A percentile compares a stretch with the other conserved stretches of the same genome.
These are phyloP conservation scores for Rutilus rutilus DNA, from an alignment of 2,113 vertebrate genomes.

Conservation along the genomic window DNA sequence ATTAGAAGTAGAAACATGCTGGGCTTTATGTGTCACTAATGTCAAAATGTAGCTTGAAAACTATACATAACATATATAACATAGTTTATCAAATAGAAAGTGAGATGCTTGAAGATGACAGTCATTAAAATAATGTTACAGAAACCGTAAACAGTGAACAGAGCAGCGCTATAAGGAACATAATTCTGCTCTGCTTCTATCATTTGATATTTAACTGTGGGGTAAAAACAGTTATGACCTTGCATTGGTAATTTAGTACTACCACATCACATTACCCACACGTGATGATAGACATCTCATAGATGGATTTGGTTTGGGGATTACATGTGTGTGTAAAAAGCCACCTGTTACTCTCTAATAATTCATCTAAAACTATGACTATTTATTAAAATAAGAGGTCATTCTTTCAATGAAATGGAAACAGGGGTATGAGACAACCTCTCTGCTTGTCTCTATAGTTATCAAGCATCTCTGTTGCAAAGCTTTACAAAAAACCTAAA, in stretches of 20 bases:
- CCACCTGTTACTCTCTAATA: slow-evolving; percentile 2
- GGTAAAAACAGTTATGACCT: not conserved
- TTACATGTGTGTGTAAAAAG: slow-evolving; percentile 22
- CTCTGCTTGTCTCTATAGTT: not conserved
- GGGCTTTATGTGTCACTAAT: not conserved
- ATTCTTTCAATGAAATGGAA: not conserved
- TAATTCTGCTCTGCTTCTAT: not conserved
- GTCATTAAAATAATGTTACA: slow-evolving; percentile 14
- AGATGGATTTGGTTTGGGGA: slow-evolving; percentile 29
- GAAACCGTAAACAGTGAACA: not conserved
- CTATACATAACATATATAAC: not conserved
- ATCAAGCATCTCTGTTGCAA: slow-evolving; percentile 37
- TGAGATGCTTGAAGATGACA: not conserved
- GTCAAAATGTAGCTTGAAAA: not conserved
- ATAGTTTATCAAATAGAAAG: not conserved
- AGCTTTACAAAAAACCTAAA: slow-evolving; percentile 34
- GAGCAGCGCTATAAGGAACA: not conserved
- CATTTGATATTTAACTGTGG: slow-evolving; percentile 9
- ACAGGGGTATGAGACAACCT: not conserved
- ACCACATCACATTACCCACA: not conserved
- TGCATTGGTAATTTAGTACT: not conserved
- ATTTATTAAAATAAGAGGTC: not conserved
- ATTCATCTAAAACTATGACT: not conserved
- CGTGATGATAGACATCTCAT: slow-evolving; percentile 6
- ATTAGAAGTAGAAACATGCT: too few species aligned